Evolutionary conservation across 2,797 vertebrate species (phyloP).

Genomic region (Holocentrus rufus): DNA sequence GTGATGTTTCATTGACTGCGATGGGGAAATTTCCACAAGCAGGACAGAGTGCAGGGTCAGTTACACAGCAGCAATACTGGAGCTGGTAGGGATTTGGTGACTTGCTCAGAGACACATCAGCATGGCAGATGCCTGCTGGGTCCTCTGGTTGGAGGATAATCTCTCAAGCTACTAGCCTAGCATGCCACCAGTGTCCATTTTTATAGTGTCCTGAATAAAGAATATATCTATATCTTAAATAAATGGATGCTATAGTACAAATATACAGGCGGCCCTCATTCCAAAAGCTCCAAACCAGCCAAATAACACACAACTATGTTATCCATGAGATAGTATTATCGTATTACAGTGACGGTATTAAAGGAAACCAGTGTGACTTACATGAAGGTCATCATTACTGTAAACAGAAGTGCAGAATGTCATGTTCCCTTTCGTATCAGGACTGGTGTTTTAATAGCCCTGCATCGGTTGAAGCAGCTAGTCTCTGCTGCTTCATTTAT

Average conservation of each 20-base stretch:
- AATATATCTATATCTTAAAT: neutral
- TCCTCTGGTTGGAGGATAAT: no score
- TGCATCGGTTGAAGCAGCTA: conserved; percentile 17
- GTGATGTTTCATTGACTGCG: no score
- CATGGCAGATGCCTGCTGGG: no score
- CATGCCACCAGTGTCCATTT: conserved; percentile 5
- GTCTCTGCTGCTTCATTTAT: conserved; percentile 23
- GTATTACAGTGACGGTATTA: conserved; percentile 7
- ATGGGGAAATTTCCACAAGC: no score
- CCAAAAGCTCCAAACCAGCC: conserved; percentile 19
- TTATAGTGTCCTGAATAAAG: conserved; percentile 14
- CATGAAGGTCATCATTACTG: conserved; percentile 28
- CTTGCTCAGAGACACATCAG: no score
- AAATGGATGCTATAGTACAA: neutral
- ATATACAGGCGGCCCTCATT: neutral
- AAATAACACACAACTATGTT: conserved; percentile 26
- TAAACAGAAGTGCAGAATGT: conserved; percentile 21
- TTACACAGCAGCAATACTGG: neutral
- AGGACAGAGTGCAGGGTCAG: no score
- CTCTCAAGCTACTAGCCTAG: no score
- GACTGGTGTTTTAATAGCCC: conserved; percentile 39
- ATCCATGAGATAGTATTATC: conserved; percentile 29
- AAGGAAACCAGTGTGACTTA: conserved; percentile 23
- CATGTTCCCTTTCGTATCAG: conserved; percentile 35
- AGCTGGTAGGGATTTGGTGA: neutral